Evolutionary conservation across 2,888 invertebrate species (phyloP), one percentile per base, ranked within the genome.

Genomic region (Parascotia fuliginaria): DNA sequence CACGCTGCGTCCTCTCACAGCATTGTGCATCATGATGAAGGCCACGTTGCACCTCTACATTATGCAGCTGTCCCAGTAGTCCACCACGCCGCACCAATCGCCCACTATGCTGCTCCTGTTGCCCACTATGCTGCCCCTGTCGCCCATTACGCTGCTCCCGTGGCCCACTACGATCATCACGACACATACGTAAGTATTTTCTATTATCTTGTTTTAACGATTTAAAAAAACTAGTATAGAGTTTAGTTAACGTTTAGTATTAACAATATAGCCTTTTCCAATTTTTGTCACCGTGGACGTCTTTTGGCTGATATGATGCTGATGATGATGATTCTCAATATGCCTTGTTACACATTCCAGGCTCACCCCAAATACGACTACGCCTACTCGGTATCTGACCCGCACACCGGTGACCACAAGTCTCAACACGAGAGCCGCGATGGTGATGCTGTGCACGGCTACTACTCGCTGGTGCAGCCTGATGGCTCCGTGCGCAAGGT

Each of bases 371-470:
- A 81, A 73, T 85, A 85, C 69, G 81, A 86, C 73, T 92, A 81
- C 75, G 81, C 85, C 32, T 93, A 93, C 79, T 92, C 91, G 55
- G 93, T 93, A 47, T 77, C 88, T 24, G 93, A 93, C 77, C 87
- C 87, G 12, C 93, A 93, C 70, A 93, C 93, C 59, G 93, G 93
- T 31, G 93, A 93, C 81, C 89, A 92, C 77, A 93, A 93, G 76
- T 77, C 80, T 29, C 89, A 89, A 77, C 87, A 89, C 67, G 92
- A 93, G 74, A 73, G 52, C 39, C 56, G 56, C 39, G 92, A 92
- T 59, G 92, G 92, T 13, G 92, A 91, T 70, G 78, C 81, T 36
- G 94, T 94, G 36, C 91, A 93, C 70, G 94, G 94, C 29, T 91
- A 90, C 76, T 94, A 94, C 81, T 89, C 89, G 22, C 81, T 93